These are phyloP conservation scores for Operophtera brumata DNA, from an alignment of 2,888 invertebrate species.

Conservation along the genomic window DNA sequence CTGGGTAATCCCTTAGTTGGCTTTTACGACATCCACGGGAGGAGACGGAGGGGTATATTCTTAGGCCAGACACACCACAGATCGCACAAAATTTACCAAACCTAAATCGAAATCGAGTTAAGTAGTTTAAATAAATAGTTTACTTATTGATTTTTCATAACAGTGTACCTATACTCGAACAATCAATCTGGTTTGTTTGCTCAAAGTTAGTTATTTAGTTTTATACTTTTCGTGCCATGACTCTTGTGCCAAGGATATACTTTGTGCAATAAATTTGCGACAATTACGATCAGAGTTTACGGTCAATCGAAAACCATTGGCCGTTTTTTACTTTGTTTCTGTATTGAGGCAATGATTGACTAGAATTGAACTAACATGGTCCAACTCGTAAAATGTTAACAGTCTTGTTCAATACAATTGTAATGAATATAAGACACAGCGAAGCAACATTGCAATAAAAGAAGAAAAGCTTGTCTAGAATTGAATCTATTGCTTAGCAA, in stretches of 20 bases:
- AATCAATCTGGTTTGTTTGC: neutral
- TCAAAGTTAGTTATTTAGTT: neutral
- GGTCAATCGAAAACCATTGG: conserved; percentile 5
- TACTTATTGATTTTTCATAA: no score
- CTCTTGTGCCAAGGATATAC: conserved; percentile 11
- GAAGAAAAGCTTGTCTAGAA: no score
- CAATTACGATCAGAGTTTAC: conserved; percentile 17
- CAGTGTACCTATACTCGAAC: no score
- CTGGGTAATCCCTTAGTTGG: no score
- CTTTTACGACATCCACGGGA: no score
- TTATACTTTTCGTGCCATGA: conserved; percentile 5
- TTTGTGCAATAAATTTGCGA: conserved; percentile 5
- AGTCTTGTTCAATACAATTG: neutral
- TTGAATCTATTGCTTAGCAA: no score
- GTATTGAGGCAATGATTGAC: conserved; percentile 25
- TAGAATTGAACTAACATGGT: neutral
- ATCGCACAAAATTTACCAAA: no score
- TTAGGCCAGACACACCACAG: no score
- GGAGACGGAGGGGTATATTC: no score
- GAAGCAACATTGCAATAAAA: conserved; percentile 1
- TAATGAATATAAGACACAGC: neutral
- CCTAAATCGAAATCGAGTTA: no score
- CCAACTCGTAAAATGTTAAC: conserved; percentile 6
- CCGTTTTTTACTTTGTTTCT: conserved; percentile 38
- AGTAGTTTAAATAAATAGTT: no score